Evolutionary conservation across 2,797 vertebrate genomes (phyloP).

Genomic region (Chloroceryle amazona): DNA sequence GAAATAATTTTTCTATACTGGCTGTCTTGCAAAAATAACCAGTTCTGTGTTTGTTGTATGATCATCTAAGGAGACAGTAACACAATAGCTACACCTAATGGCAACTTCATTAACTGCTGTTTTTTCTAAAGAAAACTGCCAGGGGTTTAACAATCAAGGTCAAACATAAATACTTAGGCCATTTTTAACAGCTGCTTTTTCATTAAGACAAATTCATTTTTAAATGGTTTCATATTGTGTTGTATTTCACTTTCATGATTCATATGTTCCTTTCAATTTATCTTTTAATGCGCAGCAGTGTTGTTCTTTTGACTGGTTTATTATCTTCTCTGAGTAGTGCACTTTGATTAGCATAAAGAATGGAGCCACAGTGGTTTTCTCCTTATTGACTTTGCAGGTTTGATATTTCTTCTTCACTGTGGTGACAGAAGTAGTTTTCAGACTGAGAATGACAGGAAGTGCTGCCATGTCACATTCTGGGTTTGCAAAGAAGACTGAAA

Average conservation of each 20-base stretch:
- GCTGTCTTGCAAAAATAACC: constrained; percentile 1
- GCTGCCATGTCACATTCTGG: not conserved
- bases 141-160: not conserved
- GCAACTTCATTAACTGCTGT: constrained; percentile 1
- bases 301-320: not conserved
- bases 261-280: not conserved
- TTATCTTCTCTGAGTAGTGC: not conserved
- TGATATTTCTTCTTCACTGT: not conserved
- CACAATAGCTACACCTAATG: constrained; percentile 72
- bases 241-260: not conserved
- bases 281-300: not conserved
- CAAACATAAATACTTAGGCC: not conserved
- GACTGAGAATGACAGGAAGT: not conserved
- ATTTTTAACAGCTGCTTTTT: not conserved
- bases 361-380: not conserved
- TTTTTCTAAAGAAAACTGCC: not conserved
- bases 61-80: not conserved
- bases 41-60: not conserved
- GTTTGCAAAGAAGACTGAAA: not conserved
- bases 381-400: not conserved
- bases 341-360: not conserved
- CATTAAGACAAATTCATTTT: not conserved
- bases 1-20: not conserved
- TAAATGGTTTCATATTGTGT: not conserved
- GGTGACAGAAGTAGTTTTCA: not conserved